Percentiles rank a stretch among this genome's conserved stretches.
Evolutionary conservation across 2,797 vertebrate genomes (phyloP).

Genomic region (Chloroceryle amazona): DNA sequence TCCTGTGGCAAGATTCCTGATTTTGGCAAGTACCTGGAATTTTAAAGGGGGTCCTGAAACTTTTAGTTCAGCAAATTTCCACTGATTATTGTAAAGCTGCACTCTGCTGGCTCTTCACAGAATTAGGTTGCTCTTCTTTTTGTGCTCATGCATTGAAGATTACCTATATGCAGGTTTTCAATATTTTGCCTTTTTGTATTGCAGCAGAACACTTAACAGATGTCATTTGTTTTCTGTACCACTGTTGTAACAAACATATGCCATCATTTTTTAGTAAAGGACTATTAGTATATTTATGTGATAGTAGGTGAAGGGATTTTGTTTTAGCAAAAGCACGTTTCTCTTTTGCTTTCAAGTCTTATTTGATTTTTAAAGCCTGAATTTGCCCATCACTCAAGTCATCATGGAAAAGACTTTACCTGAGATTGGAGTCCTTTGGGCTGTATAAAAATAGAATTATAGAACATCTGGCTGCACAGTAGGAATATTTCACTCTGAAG

Average conservation of each 20-base stretch:
- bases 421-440: conserved; percentile 62
- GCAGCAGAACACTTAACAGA: conserved; percentile 17
- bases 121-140: neutral
- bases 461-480: conserved; percentile 81
- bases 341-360: conserved; percentile 6
- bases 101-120: neutral
- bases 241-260: neutral
- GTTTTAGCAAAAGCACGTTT: conserved; percentile 15
- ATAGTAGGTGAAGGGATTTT: neutral
- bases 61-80: neutral
- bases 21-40: neutral
- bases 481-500: conserved; percentile 78
- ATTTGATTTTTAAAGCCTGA: conserved; percentile 2
- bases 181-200: neutral
- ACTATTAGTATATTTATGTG: neutral
- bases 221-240: conserved; percentile 36
- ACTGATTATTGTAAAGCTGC: neutral
- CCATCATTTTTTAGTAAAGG: neutral
- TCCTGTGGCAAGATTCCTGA: neutral
- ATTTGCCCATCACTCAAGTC: conserved; percentile 46
- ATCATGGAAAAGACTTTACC: conserved; percentile 51
- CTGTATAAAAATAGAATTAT: conserved; percentile 78
- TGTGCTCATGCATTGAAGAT: neutral
- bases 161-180: neutral
- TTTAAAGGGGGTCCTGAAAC: neutral